These are phyloP conservation scores for Drosophila mimica DNA, from an alignment of 2,888 invertebrate genomes.

Conservation along the genomic window DNA sequence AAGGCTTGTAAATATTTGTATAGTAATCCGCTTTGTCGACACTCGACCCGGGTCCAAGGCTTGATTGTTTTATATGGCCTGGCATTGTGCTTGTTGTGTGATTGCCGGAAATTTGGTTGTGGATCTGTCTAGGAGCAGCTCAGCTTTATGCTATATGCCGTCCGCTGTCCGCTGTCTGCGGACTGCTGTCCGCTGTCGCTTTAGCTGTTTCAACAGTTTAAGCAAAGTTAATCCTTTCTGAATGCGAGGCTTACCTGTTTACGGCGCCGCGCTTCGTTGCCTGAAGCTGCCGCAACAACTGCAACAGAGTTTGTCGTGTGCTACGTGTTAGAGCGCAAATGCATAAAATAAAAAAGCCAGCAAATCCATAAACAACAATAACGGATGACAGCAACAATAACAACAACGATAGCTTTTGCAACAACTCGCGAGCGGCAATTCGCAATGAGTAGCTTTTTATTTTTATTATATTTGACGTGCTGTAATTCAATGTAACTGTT, in stretches of 20 bases:
- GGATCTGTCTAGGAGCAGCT: slow-evolving; percentile 13
- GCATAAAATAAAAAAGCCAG: slow-evolving; percentile 45
- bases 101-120: slow-evolving; percentile 43
- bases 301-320: slow-evolving; percentile 1
- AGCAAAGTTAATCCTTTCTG: slow-evolving; percentile 75
- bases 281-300: slow-evolving; percentile 14
- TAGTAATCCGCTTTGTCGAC: slow-evolving; percentile 74
- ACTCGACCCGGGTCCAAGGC: slow-evolving; percentile 30
- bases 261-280: slow-evolving; percentile 45
- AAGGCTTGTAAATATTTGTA: slow-evolving; percentile 74
- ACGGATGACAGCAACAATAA: slow-evolving; percentile 32
- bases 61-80: slow-evolving; percentile 31
- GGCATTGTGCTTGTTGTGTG: slow-evolving; percentile 29
- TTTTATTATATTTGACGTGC: slow-evolving; percentile 13
- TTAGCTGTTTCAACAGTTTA: slow-evolving; percentile 65
- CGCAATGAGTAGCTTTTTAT: slow-evolving; percentile 23
- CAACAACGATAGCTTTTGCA: slow-evolving; percentile 9
- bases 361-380: slow-evolving; percentile 71
- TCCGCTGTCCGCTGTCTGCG: slow-evolving; percentile 13
- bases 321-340: slow-evolving; percentile 66
- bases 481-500: slow-evolving; percentile 36
- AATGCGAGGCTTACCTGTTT: slow-evolving; percentile 77
- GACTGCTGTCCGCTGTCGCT: slow-evolving; percentile 40
- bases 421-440: slow-evolving; percentile 31
- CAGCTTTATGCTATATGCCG: slow-evolving; percentile 8